These are phyloP conservation scores for Myotis yumanensis DNA, from an alignment of 2,113 vertebrate species.

Conservation along the genomic window DNA sequence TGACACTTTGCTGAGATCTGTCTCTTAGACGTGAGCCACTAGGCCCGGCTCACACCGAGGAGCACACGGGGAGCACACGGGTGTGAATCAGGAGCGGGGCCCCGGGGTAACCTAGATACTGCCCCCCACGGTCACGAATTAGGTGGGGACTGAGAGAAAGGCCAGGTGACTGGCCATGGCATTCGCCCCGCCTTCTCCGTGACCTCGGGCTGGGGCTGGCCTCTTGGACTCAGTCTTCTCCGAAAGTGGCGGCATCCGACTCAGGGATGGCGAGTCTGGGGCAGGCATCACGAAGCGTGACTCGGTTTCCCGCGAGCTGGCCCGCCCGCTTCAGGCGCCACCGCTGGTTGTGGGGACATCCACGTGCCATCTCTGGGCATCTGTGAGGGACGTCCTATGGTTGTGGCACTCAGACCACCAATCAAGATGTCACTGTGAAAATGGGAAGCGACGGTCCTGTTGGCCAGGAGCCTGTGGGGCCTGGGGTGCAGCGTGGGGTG, in stretches of 20 bases:
- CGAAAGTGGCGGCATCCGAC: background rate
- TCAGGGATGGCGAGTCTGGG: background rate
- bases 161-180: background rate
- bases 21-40: background rate
- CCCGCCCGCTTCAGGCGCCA: rapidly evolving
- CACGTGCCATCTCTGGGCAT: background rate
- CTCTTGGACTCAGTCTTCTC: background rate
- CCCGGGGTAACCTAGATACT: background rate
- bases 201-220: background rate
- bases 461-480: rapidly evolving
- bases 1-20: background rate
- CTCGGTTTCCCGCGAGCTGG: background rate
- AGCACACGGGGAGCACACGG: background rate
- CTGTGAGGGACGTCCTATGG: background rate
- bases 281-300: rapidly evolving
- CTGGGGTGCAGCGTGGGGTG: rapidly evolving
- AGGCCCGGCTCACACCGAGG: background rate
- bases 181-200: no score
- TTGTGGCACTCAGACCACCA: background rate
- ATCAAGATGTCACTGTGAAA: background rate
- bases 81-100: background rate
- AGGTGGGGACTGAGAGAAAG: background rate
- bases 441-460: background rate
- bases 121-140: rapidly evolving
- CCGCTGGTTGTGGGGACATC: rapidly evolving